Conservation (phyloP, 2,797 vertebrate species). For the Acropternis orthonyx region DNA sequence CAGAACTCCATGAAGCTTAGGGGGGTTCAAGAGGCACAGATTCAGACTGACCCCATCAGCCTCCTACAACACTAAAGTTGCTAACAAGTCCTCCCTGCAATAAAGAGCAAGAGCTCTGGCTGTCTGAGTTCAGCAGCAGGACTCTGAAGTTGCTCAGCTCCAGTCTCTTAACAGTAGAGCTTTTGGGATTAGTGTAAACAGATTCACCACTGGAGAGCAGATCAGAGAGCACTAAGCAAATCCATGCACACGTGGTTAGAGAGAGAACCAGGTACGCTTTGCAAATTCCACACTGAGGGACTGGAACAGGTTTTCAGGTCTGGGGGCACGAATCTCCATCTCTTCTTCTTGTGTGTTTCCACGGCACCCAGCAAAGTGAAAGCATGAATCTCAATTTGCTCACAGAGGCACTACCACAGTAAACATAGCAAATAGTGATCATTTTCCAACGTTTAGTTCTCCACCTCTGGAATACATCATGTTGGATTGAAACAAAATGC, state of each 20-base stretch:
- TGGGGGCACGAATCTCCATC: background rate
- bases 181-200: constrained; percentile 37
- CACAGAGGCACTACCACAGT: background rate
- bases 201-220: constrained; percentile 11
- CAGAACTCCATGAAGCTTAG: background rate
- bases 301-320: background rate
- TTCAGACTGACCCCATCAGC: background rate
- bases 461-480: background rate
- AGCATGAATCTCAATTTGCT: background rate
- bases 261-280: background rate
- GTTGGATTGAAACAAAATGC: background rate
- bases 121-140: background rate
- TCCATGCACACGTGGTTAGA: background rate
- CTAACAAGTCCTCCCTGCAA: background rate
- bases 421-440: background rate
- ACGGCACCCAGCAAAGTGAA: background rate
- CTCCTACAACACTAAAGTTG: background rate
- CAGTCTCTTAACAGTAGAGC: background rate
- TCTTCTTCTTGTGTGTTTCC: background rate
- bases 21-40: background rate
- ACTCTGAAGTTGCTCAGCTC: background rate
- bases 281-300: background rate
- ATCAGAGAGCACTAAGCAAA: background rate
- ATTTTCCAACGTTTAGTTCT: background rate
- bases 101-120: background rate